Percentiles rank a stretch among this genome's conserved stretches.
phyloP scores from a whole-genome alignment of 2,888 invertebrate species.

The Cantharis rustica region DNA sequence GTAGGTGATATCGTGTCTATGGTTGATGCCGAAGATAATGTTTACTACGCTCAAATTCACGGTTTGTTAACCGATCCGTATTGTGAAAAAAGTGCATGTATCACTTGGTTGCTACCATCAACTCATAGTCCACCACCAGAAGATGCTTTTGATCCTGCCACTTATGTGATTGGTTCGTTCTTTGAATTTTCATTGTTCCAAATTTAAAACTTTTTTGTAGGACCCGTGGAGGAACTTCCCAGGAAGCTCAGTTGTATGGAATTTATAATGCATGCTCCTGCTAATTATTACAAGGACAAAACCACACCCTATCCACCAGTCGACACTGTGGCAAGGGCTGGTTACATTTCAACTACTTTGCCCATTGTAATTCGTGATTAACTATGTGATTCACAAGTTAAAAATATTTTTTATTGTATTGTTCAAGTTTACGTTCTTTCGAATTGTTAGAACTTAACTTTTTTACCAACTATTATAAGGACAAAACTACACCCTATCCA shows the following conservation, averaged over 20 bases:
- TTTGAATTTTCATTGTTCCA: constrained; percentile 26
- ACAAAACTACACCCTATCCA: constrained; percentile 78
- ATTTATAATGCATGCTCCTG: constrained; percentile 92
- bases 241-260: constrained; percentile 85
- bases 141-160: constrained; percentile 82
- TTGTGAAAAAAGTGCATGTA: constrained; percentile 89
- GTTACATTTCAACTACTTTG: constrained; percentile 67
- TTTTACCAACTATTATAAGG: constrained; percentile 74
- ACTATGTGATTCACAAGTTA: background rate
- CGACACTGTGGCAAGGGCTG: constrained; percentile 51
- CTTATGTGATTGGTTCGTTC: constrained; percentile 81
- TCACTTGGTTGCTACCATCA: constrained; percentile 92
- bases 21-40: constrained; percentile 73
- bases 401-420: background rate
- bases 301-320: constrained; percentile 76
- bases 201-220: constrained; percentile 51
- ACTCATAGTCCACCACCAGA: constrained; percentile 77
- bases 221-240: constrained; percentile 89
- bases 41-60: constrained; percentile 88
- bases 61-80: constrained; percentile 91
- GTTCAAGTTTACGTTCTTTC: too few species aligned
- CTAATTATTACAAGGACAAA: constrained; percentile 82
- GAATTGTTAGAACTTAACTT: too few species aligned
- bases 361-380: background rate
- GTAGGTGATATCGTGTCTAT: constrained; percentile 92